Evolutionary conservation across 2,888 invertebrate genomes (phyloP).

Genomic region (Acheta domesticus): DNA sequence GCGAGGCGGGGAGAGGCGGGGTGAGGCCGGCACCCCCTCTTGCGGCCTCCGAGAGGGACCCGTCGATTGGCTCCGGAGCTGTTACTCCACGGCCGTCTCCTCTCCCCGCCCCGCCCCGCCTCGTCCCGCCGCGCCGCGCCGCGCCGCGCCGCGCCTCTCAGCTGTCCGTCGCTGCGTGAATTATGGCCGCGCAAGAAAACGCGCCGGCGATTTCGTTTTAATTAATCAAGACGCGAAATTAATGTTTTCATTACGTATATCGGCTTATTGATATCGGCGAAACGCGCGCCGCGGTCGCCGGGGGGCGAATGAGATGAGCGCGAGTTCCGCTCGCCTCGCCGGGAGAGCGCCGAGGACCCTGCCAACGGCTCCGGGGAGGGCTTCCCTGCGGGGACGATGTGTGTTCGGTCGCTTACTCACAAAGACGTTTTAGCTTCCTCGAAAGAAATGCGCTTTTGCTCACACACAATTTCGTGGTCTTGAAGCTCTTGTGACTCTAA

Average conservation of each 20-base stretch:
- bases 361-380: too few species aligned
- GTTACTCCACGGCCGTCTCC: not conserved
- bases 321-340: too few species aligned
- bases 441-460: too few species aligned
- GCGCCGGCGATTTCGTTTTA: not conserved
- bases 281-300: not conserved
- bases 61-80: not conserved
- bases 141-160: not conserved
- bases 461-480: too few species aligned
- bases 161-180: not conserved
- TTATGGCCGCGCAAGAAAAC: not conserved
- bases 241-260: constrained; percentile 18
- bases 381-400: too few species aligned
- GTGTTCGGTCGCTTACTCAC: too few species aligned
- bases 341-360: too few species aligned
- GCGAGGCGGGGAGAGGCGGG: too few species aligned
- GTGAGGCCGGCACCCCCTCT: not conserved
- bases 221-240: constrained; percentile 18
- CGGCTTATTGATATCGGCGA: not conserved
- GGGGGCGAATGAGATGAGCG: too few species aligned
- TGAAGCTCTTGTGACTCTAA: too few species aligned
- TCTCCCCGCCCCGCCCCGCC: not conserved
- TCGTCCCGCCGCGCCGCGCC: too few species aligned
- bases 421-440: too few species aligned
- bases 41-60: not conserved